A percentile compares a stretch with the other conserved stretches of the same genome.
Evolutionary conservation across 1,140 invertebrate genomes (phyloP).

Genomic region (Sycophila sp.): DNA sequence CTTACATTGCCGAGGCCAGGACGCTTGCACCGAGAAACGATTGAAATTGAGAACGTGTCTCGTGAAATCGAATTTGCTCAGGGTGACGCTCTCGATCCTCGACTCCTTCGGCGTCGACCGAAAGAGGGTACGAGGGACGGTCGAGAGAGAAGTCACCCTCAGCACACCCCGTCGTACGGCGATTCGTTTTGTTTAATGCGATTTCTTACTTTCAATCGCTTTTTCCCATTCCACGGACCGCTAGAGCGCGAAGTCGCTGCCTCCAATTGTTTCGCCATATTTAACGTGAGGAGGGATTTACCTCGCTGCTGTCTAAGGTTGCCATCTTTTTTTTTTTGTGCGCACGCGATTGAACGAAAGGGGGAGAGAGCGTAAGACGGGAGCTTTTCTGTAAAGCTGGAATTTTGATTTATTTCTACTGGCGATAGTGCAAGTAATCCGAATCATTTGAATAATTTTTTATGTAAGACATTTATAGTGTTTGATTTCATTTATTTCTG

Average conservation of each 20-base stretch:
- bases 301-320: neutral
- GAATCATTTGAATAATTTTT: no score
- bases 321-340: no score
- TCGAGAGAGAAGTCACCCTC: no score
- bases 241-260: neutral
- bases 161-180: no score
- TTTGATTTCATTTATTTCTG: no score
- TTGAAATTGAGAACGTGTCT: constrained; percentile 27
- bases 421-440: no score
- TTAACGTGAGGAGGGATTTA: neutral
- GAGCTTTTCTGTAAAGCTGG: no score
- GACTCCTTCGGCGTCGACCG: no score
- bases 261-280: constrained; percentile 9
- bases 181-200: constrained; percentile 18
- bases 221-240: neutral
- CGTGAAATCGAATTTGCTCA: constrained; percentile 20
- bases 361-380: neutral
- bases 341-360: no score
- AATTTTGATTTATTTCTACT: no score
- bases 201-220: constrained; percentile 8
- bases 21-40: neutral
- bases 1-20: constrained; percentile 4
- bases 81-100: neutral
- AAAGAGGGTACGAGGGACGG: neutral
- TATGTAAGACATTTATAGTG: no score